A percentile compares a stretch with the other conserved stretches of the same genome.
Evolutionary conservation across 2,113 vertebrate genomes (phyloP).

Genomic region (Dipodomys stephensi): DNA sequence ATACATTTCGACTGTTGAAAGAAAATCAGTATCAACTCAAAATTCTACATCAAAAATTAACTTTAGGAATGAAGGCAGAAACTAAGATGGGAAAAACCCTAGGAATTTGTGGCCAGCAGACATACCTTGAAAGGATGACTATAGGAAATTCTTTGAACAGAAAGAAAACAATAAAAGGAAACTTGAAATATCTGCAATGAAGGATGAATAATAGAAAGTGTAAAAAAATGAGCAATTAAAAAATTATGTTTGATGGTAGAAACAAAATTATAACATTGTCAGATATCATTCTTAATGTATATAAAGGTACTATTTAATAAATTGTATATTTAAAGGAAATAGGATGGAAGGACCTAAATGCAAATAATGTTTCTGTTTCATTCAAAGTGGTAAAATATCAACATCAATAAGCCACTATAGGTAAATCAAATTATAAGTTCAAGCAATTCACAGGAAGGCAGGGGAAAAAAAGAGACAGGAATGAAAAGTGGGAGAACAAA

Average conservation of each 20-base stretch:
- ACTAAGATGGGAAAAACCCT: background rate
- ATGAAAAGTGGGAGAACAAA: background rate
- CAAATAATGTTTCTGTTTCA: background rate
- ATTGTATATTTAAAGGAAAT: slow-evolving; percentile 18
- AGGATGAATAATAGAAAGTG: slow-evolving; percentile 21
- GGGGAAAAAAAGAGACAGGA: background rate
- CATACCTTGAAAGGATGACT: background rate
- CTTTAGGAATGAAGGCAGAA: background rate
- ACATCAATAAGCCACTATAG: background rate
- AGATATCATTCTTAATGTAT: background rate
- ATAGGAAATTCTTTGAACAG: background rate
- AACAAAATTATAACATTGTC: slow-evolving; percentile 18
- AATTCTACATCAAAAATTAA: slow-evolving; percentile 41
- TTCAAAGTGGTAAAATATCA: background rate
- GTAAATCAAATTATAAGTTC: background rate
- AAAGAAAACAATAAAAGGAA: slow-evolving; percentile 29
- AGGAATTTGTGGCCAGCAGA: background rate
- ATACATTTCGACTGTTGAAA: background rate
- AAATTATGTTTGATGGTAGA: slow-evolving; percentile 42
- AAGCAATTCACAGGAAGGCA: background rate
- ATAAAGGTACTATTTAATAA: slow-evolving; percentile 21
- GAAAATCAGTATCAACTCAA: slow-evolving; percentile 10
- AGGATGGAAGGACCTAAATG: background rate
- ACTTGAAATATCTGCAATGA: slow-evolving; percentile 15
- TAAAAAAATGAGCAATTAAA: slow-evolving; percentile 16